Evolutionary conservation across 35 echinoderm and acorn worm species (phyloP), one percentile per base, ranked within the genome.

Genomic region (Apostichopus californicus): DNA sequence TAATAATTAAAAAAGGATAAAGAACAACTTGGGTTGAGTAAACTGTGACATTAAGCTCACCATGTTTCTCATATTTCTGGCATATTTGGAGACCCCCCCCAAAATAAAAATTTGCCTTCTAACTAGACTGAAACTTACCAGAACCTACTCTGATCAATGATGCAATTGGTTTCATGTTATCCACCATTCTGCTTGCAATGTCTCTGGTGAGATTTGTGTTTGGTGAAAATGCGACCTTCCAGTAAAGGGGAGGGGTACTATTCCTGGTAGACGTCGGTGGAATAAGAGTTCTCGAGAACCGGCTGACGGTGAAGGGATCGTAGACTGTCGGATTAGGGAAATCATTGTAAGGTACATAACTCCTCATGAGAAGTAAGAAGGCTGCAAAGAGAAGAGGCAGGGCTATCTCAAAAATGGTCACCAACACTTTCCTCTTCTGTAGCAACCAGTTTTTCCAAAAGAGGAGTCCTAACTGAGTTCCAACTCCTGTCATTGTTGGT

Each of bases 391-490:
- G 65, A 9, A 98, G 86, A 9, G 97, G 97, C 56, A 94, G 78
- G 2, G 80, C 73, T 87, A 98, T 96, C 73, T 98, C 97, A 72
- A 98, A 93, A 18, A 98, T 34, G 15, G 97, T 96, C 0, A 86
- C 79, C 8, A 96, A 28, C 8, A 65, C 24, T 15, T 92, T 89
- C 5, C 97, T 86, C 28, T 93, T 91, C 60, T 96, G 97, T 9
- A 98, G 95, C 26, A 96, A 64, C 90, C 81, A 98, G 85, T 98
- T 98, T 80, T 98, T 98, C 97, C 97, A 98, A 1, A 96, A 26
- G 11, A 98, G 82, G 0, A 98, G 87, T 1, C 77, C 56, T 8
- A 98, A 81, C 55, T 98, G 97, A 46, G 79, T 96, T 5, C 85
- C 65, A n/a, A 77, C 57, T 53, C 92, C 87, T 23, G 64, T 83